Percentiles rank a stretch among this genome's conserved stretches.
Conservation (phyloP, 2,797 vertebrate species). For the Buceros bicornis region DNA sequence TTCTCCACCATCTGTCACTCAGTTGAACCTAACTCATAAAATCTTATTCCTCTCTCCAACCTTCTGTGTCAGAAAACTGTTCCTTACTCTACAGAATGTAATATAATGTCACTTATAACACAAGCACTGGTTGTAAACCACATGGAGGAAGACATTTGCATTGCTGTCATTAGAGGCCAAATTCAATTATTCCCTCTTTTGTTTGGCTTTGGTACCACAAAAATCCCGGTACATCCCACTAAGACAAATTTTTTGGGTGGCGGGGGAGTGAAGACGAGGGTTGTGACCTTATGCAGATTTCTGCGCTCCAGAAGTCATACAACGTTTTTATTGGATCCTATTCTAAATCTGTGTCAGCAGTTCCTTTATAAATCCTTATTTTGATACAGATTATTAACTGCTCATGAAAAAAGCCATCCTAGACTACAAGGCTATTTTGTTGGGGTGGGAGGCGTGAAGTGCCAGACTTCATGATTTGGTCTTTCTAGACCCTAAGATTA, state of each 20-base stretch:
- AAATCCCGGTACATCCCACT: not conserved
- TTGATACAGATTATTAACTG: slow-evolving; percentile 47
- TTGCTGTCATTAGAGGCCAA: not conserved
- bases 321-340: slow-evolving; percentile 17
- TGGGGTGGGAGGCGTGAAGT: not conserved
- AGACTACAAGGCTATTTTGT: not conserved
- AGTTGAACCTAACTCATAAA: slow-evolving; percentile 12
- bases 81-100: not conserved
- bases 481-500: slow-evolving; percentile 16
- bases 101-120: not conserved
- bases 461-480: not conserved
- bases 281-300: slow-evolving; percentile 3
- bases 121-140: not conserved
- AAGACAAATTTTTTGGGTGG: not conserved
- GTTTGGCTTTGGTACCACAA: not conserved
- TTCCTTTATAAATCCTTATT: slow-evolving; percentile 47
- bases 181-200: slow-evolving; percentile 1
- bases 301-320: not conserved
- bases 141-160: not conserved
- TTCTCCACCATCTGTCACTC: slow-evolving; percentile 3
- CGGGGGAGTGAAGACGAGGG: rapidly evolving
- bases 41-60: not conserved
- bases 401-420: not conserved
- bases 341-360: slow-evolving; percentile 39
- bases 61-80: not conserved